These are phyloP conservation scores for Drosophila kanekoi DNA, from an alignment of 2,888 invertebrate genomes.

Conservation along the genomic window DNA sequence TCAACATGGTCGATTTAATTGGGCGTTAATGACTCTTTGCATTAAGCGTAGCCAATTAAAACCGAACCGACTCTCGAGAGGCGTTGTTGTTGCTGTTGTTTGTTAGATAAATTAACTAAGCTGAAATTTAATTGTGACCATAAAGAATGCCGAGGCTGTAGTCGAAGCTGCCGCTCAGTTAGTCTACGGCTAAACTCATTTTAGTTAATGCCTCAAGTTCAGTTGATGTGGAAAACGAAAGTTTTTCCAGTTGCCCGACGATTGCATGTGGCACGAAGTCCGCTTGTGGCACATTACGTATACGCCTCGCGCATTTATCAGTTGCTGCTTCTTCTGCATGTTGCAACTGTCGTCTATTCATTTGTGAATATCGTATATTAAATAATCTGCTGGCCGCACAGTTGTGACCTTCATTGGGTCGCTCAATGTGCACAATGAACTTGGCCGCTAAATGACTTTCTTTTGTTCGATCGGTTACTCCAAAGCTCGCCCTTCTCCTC, in stretches of 20 bases:
- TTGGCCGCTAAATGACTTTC: constrained; percentile 68
- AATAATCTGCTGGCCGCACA: constrained; percentile 34
- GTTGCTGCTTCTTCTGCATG: background rate
- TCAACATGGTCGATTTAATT: constrained; percentile 52
- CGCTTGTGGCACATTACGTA: constrained; percentile 45
- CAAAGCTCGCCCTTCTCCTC: background rate
- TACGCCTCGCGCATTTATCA: constrained; percentile 12
- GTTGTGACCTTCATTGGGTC: constrained; percentile 45
- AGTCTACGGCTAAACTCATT: constrained; percentile 2
- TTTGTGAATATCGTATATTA: constrained; percentile 23
- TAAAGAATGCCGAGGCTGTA: constrained; percentile 69
- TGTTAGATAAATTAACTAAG: constrained; percentile 47
- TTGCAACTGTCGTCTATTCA: background rate
- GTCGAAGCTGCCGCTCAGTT: background rate
- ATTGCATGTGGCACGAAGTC: constrained; percentile 68
- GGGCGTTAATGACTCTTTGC: constrained; percentile 65
- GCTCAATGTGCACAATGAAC: constrained; percentile 64
- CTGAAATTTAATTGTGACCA: constrained; percentile 72
- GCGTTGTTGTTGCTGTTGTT: constrained; percentile 16
- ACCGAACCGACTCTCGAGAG: constrained; percentile 40
- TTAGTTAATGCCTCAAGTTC: constrained; percentile 16
- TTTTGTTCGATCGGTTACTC: constrained; percentile 53
- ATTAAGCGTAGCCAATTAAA: constrained; percentile 64
- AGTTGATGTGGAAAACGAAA: constrained; percentile 57
- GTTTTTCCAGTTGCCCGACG: constrained; percentile 34